Conservation (phyloP, 2,113 vertebrate species). For the Tichodroma muraria region DNA sequence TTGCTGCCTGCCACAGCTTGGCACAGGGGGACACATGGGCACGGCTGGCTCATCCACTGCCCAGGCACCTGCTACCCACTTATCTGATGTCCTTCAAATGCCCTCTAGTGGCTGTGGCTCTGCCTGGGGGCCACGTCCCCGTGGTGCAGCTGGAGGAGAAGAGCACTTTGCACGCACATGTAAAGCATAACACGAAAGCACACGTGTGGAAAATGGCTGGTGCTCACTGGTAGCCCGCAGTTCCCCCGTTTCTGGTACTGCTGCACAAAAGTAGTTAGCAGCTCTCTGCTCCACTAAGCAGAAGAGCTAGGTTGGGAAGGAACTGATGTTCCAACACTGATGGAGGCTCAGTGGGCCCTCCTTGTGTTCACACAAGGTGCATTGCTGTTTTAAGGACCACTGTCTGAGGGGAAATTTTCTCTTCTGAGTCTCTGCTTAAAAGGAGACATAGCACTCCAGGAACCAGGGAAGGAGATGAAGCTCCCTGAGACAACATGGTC, state of each 20-base stretch:
- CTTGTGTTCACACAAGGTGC: not conserved
- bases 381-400: not conserved
- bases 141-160: not conserved
- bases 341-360: not conserved
- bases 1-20: not conserved
- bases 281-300: not conserved
- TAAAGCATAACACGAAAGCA: not conserved
- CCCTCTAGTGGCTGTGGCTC: constrained; percentile 66
- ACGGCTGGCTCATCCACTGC: not conserved
- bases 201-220: not conserved
- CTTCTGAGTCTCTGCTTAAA: not conserved
- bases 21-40: not conserved
- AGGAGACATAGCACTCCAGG: not conserved
- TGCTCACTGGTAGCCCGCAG: not conserved
- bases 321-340: not conserved
- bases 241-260: not conserved
- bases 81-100: constrained; percentile 65
- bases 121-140: not conserved
- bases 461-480: not conserved
- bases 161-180: not conserved
- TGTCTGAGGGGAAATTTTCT: not conserved
- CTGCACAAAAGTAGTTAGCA: not conserved
- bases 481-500: not conserved
- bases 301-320: not conserved
- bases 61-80: not conserved